Evolutionary conservation across 2,113 vertebrate genomes (phyloP).

Genomic region (Scomber colias): DNA sequence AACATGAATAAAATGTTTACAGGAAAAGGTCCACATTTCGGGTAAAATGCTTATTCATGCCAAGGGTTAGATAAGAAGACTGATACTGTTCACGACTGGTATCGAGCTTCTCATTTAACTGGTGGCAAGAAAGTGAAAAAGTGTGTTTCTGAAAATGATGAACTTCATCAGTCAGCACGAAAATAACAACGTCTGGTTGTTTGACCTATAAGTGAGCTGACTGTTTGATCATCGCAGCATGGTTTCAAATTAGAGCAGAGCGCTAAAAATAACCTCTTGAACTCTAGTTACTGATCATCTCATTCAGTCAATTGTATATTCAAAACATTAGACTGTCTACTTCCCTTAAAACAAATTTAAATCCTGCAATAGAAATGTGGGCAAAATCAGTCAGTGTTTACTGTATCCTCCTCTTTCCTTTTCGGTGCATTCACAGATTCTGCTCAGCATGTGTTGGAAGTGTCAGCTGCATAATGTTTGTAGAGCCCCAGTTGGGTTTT

Average conservation of each 20-base stretch:
- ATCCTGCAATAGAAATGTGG: not conserved
- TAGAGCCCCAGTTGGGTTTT: slow-evolving; percentile 41
- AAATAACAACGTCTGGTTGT: not conserved
- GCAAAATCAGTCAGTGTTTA: slow-evolving; percentile 21
- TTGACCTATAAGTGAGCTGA: not conserved
- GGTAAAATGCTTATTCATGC: too few species aligned
- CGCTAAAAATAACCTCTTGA: not conserved
- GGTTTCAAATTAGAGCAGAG: not conserved
- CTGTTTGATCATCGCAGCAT: not conserved
- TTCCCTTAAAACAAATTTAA: not conserved
- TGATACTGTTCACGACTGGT: too few species aligned
- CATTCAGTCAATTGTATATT: not conserved
- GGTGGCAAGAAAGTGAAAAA: not conserved
- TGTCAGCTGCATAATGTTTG: slow-evolving; percentile 43
- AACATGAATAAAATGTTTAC: too few species aligned
- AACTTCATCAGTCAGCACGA: not conserved
- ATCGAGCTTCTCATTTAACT: too few species aligned
- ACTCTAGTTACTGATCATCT: not conserved
- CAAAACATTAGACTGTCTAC: not conserved
- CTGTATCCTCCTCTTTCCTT: slow-evolving; percentile 26
- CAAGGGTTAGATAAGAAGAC: too few species aligned
- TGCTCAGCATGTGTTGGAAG: slow-evolving; percentile 41
- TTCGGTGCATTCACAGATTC: slow-evolving; percentile 45
- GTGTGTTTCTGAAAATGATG: not conserved
- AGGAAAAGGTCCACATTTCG: too few species aligned